Evolutionary conservation across 1,140 invertebrate genomes (phyloP).

Genomic region (Drosophila malerkotliana): DNA sequence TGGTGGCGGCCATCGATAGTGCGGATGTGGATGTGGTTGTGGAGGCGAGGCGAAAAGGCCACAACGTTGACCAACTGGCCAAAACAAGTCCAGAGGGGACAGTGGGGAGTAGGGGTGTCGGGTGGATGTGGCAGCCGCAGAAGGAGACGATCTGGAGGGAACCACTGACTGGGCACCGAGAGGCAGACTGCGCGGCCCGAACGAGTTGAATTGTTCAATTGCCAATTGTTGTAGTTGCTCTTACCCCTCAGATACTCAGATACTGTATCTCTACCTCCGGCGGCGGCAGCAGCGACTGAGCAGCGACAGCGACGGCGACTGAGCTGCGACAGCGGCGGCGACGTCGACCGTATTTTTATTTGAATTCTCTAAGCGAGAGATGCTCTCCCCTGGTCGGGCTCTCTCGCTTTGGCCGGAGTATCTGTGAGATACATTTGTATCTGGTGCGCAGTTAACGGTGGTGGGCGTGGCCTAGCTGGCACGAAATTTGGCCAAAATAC

Average conservation of each 20-base stretch:
- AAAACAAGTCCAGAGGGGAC: constrained; percentile 59
- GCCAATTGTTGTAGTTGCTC: constrained; percentile 53
- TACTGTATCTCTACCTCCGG: background rate
- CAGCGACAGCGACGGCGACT: background rate
- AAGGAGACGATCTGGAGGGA: constrained; percentile 32
- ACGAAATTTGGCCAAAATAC: constrained; percentile 51
- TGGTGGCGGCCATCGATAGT: constrained; percentile 64
- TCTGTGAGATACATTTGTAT: constrained; percentile 64
- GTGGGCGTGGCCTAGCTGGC: constrained; percentile 68
- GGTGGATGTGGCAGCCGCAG: constrained; percentile 13
- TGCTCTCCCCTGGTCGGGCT: constrained; percentile 7
- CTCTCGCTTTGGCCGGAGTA: constrained; percentile 17
- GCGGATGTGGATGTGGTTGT: constrained; percentile 17
- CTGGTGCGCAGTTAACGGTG: constrained; percentile 40
- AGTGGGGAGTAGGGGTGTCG: background rate
- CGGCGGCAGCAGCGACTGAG: background rate
- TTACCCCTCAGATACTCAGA: constrained; percentile 7
- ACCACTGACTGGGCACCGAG: constrained; percentile 27
- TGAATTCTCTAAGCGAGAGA: constrained; percentile 4
- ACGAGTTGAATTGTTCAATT: constrained; percentile 68
- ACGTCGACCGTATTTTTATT: constrained; percentile 15
- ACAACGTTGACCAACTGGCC: constrained; percentile 70
- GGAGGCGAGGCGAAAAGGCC: constrained; percentile 51
- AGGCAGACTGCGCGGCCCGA: constrained; percentile 65
- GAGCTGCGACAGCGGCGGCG: constrained; percentile 21